Evolutionary conservation across 2,113 vertebrate genomes (phyloP), one percentile per base, ranked within the genome.

Genomic region (Malurus elegans): DNA sequence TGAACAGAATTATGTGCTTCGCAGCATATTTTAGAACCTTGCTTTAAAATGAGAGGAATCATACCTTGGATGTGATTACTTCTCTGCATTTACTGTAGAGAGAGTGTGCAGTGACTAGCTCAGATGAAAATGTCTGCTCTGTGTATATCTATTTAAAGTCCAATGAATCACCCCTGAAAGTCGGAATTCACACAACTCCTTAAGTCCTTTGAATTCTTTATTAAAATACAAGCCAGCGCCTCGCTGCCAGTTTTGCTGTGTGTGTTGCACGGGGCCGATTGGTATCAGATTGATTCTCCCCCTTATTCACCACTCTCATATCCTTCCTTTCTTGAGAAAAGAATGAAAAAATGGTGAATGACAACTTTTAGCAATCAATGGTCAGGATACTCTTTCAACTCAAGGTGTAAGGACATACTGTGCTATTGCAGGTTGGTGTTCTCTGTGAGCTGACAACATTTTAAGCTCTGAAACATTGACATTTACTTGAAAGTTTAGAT

Each of bases 111-210:
- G 48, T 84, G 51, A 81, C 50, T 44, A 74, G 32, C 26, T 87
- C 26, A 75, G 78, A 89, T 64, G 53, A 91, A 94, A 95, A 78
- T 67, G 20, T 81, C 80, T 86, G 25, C 10, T 92, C 47, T 78
- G 56, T 91, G 40, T 84, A 24, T 86, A 38, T 70, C 42, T 78
- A 74, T 78, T 89, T 88, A 58, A 95, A 74, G 56, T 87, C 14
- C 65, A 87, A 17, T 74, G 72, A 94, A 87, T 91, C 80, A 91
- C 44, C 60, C 18, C 38, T 79, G 47, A 73, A 86, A 91, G 21
- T 75, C 40, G 38, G 60, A 60, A 94, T 89, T 83, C 42, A 80
- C 47, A 58, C 14, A 40, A 50, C 45, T 54, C 28, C 28, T 25
- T 16, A 56, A 51, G 29, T 69, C 54, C 28, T 80, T 89, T 86